Evolutionary conservation across 2,113 vertebrate species (phyloP).

Genomic region (Sorex araneus): DNA sequence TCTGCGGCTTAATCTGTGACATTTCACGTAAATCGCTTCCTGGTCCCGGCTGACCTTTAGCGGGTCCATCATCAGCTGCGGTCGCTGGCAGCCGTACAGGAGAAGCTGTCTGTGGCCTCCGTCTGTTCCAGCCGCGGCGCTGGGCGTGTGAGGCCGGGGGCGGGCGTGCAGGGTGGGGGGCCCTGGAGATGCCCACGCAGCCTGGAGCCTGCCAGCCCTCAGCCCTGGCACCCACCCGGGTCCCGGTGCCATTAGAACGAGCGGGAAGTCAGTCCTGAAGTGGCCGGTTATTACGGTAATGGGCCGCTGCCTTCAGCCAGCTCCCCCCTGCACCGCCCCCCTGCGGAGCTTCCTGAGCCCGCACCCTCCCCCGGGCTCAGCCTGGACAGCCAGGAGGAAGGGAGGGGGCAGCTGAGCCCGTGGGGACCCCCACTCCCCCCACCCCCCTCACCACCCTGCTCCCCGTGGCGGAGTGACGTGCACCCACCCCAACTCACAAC

Average conservation of each 20-base stretch:
- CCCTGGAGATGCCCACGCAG: neutral
- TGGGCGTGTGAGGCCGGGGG: neutral
- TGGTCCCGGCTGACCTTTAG: slow-evolving; percentile 79
- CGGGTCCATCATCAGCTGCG: slow-evolving; percentile 79
- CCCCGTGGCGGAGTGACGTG: neutral
- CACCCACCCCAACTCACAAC: too few relatives aligned
- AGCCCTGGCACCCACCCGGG: slow-evolving; percentile 39
- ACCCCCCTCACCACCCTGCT: neutral
- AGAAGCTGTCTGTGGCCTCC: neutral
- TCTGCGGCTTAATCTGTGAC: slow-evolving; percentile 72
- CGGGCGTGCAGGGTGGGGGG: neutral
- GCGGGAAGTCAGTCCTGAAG: slow-evolving; percentile 82
- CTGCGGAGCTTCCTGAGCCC: neutral
- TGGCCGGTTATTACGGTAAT: slow-evolving; percentile 81
- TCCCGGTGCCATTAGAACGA: slow-evolving; percentile 81
- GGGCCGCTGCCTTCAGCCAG: slow-evolving; percentile 53
- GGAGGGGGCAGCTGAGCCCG: neutral
- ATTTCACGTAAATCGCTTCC: slow-evolving; percentile 82
- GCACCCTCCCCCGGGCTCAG: neutral
- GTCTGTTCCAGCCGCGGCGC: neutral
- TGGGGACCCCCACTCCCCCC: neutral
- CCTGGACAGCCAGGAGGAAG: too few relatives aligned
- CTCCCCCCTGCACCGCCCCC: slow-evolving; percentile 24
- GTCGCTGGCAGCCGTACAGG: slow-evolving; percentile 53
- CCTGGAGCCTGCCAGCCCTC: neutral